Base-by-base conservation (phyloP, 2,888 invertebrate genomes). In the Neocrepidodera transversa region DNA sequence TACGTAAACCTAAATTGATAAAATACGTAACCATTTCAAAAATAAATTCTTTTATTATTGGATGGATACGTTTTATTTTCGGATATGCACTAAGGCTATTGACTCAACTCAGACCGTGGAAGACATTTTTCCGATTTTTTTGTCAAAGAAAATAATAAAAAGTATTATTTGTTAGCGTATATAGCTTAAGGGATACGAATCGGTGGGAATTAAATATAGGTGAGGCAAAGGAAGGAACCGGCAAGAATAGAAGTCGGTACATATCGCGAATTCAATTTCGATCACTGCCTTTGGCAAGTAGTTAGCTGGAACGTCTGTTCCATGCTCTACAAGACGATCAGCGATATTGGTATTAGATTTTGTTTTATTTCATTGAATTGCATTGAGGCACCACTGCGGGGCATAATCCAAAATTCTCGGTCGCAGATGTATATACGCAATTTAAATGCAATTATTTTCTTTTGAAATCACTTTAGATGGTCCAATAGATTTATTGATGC, bases 211-310 rank as follows among this genome's bases (percentile, higher is more conserved):
- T 71, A 73, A 70, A 73, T 73, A 70, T 73, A 73, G 70, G 71
- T 72, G 69, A 65, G 54, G 55, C 51, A 58, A 56, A 60, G 65
- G 67, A 67, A 69, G 66, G 65, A 68, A 69, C 63, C 58, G 67
- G 66, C 61, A 69, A 66, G 66, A 66, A 69, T 65, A 60, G 67
- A 62, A 69, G 68, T 66, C 68, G 60, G 69, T 70, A 70, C 69
- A 73, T 71, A 72, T 71, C 65, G 71, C 66, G 71, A 74, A 74
- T 72, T 72, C 72, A 72, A 74, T 73, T 74, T 72, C 71, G 68
- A 71, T 71, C 66, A 66, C 66, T 62, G 72, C 74, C 71, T 63
- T 60, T 57, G 72, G 74, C 73, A 66, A 71, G 68, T 68, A 69
- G 72, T 71, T 73, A 74, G 71, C 68, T 68, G 63, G 66, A 70